These are phyloP conservation scores for Rhodeus uyekii DNA, from an alignment of 2,797 vertebrate species.

Conservation along the genomic window DNA sequence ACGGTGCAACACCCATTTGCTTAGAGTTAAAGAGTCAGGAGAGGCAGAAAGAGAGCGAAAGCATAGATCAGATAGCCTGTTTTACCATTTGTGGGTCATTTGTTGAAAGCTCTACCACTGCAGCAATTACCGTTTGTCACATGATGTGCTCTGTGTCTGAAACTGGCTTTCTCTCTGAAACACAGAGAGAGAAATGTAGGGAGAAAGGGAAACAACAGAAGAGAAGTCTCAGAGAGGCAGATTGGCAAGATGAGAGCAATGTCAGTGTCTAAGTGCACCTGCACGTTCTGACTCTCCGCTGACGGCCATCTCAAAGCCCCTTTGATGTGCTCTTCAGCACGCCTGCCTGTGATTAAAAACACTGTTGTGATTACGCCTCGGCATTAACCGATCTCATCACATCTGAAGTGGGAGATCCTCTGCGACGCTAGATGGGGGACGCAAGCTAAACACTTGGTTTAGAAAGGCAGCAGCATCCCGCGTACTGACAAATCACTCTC, in stretches of 20 bases:
- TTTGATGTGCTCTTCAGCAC: slow-evolving; percentile 49
- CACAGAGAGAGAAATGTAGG: slow-evolving; percentile 38
- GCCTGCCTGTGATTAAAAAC: slow-evolving; percentile 41
- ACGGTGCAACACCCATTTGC: slow-evolving; percentile 13
- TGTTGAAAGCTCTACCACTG: slow-evolving; percentile 62
- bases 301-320: slow-evolving; percentile 29
- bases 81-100: slow-evolving; percentile 53
- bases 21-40: slow-evolving; percentile 7
- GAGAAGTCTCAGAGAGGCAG: slow-evolving; percentile 16
- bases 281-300: slow-evolving; percentile 26
- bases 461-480: not conserved
- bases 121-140: slow-evolving; percentile 69
- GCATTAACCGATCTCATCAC: slow-evolving; percentile 36
- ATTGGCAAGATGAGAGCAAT: slow-evolving; percentile 29
- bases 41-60: not conserved
- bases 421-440: not conserved
- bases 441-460: slow-evolving; percentile 22
- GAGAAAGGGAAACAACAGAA: not conserved
- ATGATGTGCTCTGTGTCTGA: slow-evolving; percentile 48
- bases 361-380: slow-evolving; percentile 24
- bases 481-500: not conserved
- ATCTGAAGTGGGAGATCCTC: slow-evolving; percentile 17
- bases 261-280: slow-evolving; percentile 44
- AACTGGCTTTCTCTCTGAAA: slow-evolving; percentile 52
- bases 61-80: not conserved